Base-by-base conservation (phyloP, 2,888 invertebrate species). In the Torymus aiolomorphi region DNA sequence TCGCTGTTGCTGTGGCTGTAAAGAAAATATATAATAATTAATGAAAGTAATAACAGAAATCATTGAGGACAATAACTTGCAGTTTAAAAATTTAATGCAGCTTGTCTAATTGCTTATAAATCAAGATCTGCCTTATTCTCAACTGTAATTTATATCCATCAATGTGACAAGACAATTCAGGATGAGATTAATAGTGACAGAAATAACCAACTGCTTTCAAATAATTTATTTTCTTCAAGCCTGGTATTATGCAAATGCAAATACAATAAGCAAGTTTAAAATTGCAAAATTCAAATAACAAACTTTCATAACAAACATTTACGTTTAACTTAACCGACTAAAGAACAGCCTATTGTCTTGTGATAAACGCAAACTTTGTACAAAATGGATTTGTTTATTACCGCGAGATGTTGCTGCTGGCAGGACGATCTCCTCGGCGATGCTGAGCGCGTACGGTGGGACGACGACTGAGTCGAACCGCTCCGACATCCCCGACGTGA, bases 401-500 rank as follows among this genome's bases (percentile, higher is more conserved):
- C 80, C 67, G 67, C 62, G 62, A 56, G 61, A 57, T 76, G 70
- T 31, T 73, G 72, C 52, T 80, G 74, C 56, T 78, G 77, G n/a
- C 59, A 71, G 62, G 65, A 74, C n/a, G 59, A 74, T 63, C 69
- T 73, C 49, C 61, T 72, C 57, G 78, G 75, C 57, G 80, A 78
- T 20, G 72, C 71, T 78, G 75, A 81, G 63, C 75, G 75, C 67
- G 75, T 61, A n/a, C 75, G 78, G 62, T 81, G 77, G 20, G 63
- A 67, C 70, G 65, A 57, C 56, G 61, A 66, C 61, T 66, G 71
- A 61, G 31, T 18, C 61, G 61, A 42, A 54, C 54, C 69, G 62
- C 72, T 76, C 61, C 75, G 78, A 81, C 81, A 81, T 81, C 75
- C 81, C 78, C 72, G 76, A 81, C 76, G 78, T 57, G 81, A 78